These are phyloP conservation scores for Drosophila bunnanda DNA, from an alignment of 2,888 invertebrate genomes.

Conservation along the genomic window DNA sequence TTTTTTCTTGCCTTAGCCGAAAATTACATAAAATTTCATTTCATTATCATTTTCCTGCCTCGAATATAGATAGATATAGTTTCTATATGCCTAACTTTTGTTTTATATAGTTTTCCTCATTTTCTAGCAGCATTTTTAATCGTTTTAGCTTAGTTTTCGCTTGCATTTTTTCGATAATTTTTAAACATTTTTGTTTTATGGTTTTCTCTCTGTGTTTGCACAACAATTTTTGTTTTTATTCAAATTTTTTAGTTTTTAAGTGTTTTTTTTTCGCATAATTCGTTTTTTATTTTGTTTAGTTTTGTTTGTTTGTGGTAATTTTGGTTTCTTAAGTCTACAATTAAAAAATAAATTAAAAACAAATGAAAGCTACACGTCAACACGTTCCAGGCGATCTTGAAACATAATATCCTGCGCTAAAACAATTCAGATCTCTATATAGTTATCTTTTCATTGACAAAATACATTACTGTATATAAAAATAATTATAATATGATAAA, in stretches of 20 bases:
- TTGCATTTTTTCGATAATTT: conserved; percentile 39
- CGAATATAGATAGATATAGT: conserved; percentile 52
- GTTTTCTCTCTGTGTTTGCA: conserved; percentile 39
- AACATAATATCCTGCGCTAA: conserved; percentile 51
- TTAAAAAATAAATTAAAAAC: conserved; percentile 64
- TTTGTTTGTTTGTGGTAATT: conserved; percentile 36
- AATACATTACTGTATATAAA: conserved; percentile 27
- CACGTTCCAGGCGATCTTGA: conserved; percentile 37
- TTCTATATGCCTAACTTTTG: conserved; percentile 58
- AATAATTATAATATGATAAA: conserved; percentile 7
- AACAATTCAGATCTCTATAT: conserved; percentile 35
- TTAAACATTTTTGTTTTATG: conserved; percentile 39
- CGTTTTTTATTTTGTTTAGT: conserved; percentile 42
- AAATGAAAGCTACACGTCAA: conserved; percentile 64
- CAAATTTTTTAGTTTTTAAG: conserved; percentile 29
- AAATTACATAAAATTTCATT: conserved; percentile 73
- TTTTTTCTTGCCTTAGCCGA: conserved; percentile 60
- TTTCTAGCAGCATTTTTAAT: conserved; percentile 29
- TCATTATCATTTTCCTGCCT: conserved; percentile 35
- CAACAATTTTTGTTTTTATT: conserved; percentile 59
- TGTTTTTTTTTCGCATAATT: conserved; percentile 29
- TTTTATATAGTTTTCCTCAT: conserved; percentile 26
- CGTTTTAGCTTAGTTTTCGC: conserved; percentile 49
- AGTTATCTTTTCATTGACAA: conserved; percentile 26
- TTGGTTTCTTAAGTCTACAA: conserved; percentile 40